Evolutionary conservation across 2,888 invertebrate species (phyloP), one percentile per base, ranked within the genome.

Genomic region (Anagyrus pseudococci): DNA sequence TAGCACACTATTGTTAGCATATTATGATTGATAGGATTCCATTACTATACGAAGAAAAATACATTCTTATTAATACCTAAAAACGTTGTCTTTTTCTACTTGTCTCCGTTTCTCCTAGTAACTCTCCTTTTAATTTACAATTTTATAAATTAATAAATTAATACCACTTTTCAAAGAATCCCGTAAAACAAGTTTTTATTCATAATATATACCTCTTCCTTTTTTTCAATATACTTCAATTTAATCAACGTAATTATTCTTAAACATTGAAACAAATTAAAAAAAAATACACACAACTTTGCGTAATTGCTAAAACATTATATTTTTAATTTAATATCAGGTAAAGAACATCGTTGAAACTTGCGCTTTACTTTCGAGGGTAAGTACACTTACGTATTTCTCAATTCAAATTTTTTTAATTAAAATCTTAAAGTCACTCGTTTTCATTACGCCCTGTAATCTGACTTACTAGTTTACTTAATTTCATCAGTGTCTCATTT

Each of bases 51-150:
- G 57, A 67, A 57, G 58, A 69, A 68, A 72, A 75, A 76, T 75
- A 79, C 78, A 78, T 79, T 79, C 78, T 79, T 79, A 79, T 79
- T 77, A 77, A 79, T 77, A 77, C 75, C 69, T 69, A 65, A 68
- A 70, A 64, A 53, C 15, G 17, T 43, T 43, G 43, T 65, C 49
- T 64, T 53, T 44, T 58, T 67, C 65, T 65, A n/a, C 13, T 37
- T 52, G 10, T 29, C 29, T 54, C 17, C 17, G 1, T 26, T 52
- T 26, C 6, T 43, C 29, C 17, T 41, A 4, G 15, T 13, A 13
- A 4, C 17, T 41, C n/a, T 17, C 41, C 41, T 4, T n/a, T 41
- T 15, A 15, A 8, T 41, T 15, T 4, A 8, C 17, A 41, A 41
- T 29, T 29, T 7, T 7, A 10, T 29, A 10, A 29, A 29, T 10